Base-by-base conservation (phyloP, 2,888 invertebrate genomes). In the Cataglyphis cursor region DNA sequence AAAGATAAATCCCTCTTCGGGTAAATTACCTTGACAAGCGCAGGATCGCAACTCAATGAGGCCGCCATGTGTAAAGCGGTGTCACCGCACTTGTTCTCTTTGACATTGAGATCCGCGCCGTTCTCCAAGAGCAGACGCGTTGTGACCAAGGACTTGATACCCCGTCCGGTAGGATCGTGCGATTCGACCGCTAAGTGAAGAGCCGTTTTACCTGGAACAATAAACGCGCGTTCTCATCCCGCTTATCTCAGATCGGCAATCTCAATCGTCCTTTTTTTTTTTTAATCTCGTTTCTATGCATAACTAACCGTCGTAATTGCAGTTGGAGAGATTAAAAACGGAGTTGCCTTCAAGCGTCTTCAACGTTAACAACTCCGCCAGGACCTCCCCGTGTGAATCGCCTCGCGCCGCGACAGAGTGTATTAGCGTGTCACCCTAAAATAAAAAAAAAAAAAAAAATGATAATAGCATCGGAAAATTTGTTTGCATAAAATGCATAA, bases 181-280 rank as follows among this genome's bases (percentile, higher is more conserved):
- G 91, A 85, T 82, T 93, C 92, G 8, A 91, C 92, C 1, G 94
- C 94, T 10, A 93, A 85, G 84, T 94, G 94, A 41, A 94, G 90
- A 31, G 94, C 90, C 12, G 94, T 94, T 70, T 85, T 91, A 41
- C 94, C 94, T 94, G 59, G 5, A 85, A 90, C 28, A 5, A 48
- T 8, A n/a, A 68, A 41, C 31, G 18, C n/a, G 8, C 18, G 12
- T 76, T 41, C 24, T 64, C 44, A 65, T 54, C 38, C 15, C 9
- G 15, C 0, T 48, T 9, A 38, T 48, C 8, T 31, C 41, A 2
- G 3, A 12, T 31, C 28, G 5, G 4, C 9, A 48, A 76, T 21
- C 24, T 64, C 38, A 10, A 28, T 24, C 5, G 21, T 3, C 4
- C 12, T 35, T 10, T 35, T 66, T 3, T 4, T 12, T 35, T 10